These are phyloP conservation scores for Spinus pinus DNA, from an alignment of 2,797 vertebrate genomes.

Conservation along the genomic window DNA sequence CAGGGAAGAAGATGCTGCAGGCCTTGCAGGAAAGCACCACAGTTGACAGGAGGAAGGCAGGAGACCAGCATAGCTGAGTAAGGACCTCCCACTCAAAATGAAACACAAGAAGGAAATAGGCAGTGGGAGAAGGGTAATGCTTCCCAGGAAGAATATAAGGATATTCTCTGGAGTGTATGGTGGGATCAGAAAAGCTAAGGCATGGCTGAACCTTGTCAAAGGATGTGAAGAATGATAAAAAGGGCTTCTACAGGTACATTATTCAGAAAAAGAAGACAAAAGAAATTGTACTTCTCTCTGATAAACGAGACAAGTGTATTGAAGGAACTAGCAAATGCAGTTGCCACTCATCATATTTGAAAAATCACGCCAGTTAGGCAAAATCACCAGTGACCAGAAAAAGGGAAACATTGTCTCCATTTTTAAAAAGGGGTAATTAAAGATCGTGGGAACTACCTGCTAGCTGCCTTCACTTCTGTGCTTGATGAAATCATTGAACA, in stretches of 20 bases:
- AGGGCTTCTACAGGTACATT: background rate
- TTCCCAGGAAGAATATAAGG: background rate
- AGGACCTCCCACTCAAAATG: background rate
- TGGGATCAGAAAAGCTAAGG: background rate
- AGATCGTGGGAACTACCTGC: background rate
- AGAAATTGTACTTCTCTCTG: background rate
- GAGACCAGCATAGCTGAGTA: background rate
- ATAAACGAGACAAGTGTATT: background rate
- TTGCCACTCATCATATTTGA: background rate
- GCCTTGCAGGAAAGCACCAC: background rate
- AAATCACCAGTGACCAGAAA: background rate
- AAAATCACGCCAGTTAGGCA: background rate
- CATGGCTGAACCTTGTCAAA: background rate
- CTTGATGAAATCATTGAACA: rapidly evolving
- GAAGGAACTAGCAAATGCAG: background rate
- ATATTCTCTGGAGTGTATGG: background rate
- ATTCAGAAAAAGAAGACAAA: background rate
- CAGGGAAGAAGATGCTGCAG: background rate
- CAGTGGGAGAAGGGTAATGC: background rate
- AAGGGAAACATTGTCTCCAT: background rate
- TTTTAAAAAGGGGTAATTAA: background rate
- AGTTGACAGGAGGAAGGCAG: background rate
- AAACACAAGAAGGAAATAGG: background rate
- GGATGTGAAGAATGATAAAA: background rate
- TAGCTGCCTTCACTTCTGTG: background rate